Conservation (phyloP, 1,140 invertebrate genomes). For the Bombus superbus region DNA sequence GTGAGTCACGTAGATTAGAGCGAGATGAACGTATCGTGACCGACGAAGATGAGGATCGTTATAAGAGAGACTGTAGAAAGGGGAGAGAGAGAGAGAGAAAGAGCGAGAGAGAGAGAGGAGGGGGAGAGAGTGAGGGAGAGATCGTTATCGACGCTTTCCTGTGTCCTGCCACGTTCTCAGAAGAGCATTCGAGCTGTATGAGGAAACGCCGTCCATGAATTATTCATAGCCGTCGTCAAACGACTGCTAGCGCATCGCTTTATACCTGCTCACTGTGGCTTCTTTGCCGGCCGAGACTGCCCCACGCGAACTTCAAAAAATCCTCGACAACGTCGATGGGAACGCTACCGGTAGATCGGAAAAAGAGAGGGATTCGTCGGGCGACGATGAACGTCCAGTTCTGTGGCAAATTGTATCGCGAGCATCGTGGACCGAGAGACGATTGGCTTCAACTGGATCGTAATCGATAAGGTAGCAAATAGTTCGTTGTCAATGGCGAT, state of each 20-base stretch:
- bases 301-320: constrained; percentile 37
- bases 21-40: constrained; percentile 22
- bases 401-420: constrained; percentile 17
- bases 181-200: constrained; percentile 80
- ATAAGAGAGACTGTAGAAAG: constrained; percentile 28
- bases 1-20: constrained; percentile 59
- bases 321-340: neutral
- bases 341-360: neutral
- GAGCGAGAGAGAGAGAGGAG: constrained; percentile 22
- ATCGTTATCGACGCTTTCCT: constrained; percentile 81
- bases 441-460: no score
- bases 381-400: neutral
- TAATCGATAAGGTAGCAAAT: no score
- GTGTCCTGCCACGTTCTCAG: constrained; percentile 82
- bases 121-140: constrained; percentile 55
- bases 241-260: constrained; percentile 71
- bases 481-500: no score
- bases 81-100: neutral
- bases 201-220: constrained; percentile 82
- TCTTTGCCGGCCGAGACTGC: constrained; percentile 4
- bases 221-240: constrained; percentile 81
- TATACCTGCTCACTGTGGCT: constrained; percentile 29
- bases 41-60: constrained; percentile 39
- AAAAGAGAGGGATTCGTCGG: neutral
- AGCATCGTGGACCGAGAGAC: neutral